Conservation (phyloP, 2,797 vertebrate species). For the Cyprinella venusta region DNA sequence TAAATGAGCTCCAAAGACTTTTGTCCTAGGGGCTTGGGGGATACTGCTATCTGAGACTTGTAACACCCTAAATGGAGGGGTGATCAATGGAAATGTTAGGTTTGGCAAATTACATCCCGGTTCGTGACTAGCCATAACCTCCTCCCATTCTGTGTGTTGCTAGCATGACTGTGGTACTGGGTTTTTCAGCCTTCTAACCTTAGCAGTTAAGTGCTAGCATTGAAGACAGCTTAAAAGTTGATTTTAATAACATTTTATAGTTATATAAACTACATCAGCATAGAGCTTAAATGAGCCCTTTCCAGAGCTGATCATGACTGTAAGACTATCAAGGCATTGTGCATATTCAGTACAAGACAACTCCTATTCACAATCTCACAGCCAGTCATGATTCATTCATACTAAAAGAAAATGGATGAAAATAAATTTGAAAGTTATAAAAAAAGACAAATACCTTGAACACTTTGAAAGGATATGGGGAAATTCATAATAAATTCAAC, state of each 20-base stretch:
- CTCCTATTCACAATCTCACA: neutral
- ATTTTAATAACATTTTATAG: neutral
- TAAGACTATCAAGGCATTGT: neutral
- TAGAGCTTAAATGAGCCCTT: too few relatives aligned
- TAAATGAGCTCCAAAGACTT: neutral
- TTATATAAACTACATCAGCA: too few relatives aligned
- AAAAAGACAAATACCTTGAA: neutral
- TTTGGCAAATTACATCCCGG: slow-evolving; percentile 66
- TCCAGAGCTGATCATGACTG: neutral
- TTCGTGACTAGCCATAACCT: slow-evolving; percentile 73
- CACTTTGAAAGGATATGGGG: neutral
- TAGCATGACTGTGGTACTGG: slow-evolving; percentile 72
- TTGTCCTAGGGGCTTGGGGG: neutral
- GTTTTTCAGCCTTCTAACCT: slow-evolving; percentile 49
- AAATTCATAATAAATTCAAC: neutral
- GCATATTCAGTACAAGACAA: slow-evolving; percentile 7
- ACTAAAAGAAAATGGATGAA: too few relatives aligned
- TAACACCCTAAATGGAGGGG: slow-evolving; percentile 7
- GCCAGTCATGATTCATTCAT: neutral
- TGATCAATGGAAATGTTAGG: slow-evolving; percentile 60
- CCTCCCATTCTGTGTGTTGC: slow-evolving; percentile 59
- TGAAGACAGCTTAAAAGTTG: neutral
- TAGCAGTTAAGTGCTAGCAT: neutral
- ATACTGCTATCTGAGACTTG: neutral
- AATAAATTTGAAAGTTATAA: too few relatives aligned